These are phyloP conservation scores for Oreonectes daqikongensis DNA, from an alignment of 2,797 vertebrate genomes.

Conservation along the genomic window DNA sequence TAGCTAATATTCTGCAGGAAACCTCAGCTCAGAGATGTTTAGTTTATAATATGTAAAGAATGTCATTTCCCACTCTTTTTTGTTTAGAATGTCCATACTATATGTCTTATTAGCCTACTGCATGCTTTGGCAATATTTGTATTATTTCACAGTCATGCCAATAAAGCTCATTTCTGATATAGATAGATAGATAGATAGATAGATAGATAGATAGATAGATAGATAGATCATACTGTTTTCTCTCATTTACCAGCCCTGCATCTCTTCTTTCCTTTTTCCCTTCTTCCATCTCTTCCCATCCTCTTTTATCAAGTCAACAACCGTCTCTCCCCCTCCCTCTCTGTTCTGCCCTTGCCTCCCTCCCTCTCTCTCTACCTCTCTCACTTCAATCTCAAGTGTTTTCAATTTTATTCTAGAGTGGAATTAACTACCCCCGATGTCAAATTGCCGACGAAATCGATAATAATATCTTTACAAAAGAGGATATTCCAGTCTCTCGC, in stretches of 20 bases:
- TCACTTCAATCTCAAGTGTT: conserved; percentile 98
- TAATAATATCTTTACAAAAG: conserved; percentile 99
- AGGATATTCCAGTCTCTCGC: conserved; percentile 99
- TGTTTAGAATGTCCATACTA: no score
- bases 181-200: conserved; percentile 59
- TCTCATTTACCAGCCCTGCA: conserved; percentile 61
- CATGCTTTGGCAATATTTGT: no score
- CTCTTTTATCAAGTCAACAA: conserved; percentile 89
- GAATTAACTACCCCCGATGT: conserved; percentile 99
- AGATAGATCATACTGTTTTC: conserved; percentile 40
- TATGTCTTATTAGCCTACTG: no score
- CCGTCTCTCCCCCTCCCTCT: conserved; percentile 75
- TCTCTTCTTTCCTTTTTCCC: conserved; percentile 74
- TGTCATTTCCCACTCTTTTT: no score
- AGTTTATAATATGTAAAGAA: conserved; percentile 15
- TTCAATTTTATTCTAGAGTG: conserved; percentile 99
- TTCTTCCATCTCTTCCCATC: conserved; percentile 83
- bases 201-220: conserved; percentile 65
- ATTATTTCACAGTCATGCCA: no score
- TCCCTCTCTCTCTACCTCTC: conserved; percentile 76
- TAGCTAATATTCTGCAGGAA: no score
- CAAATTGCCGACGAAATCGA: conserved; percentile 99
- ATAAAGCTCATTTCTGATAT: no score
- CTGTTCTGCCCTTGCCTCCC: conserved; percentile 71
- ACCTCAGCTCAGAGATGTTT: no score